Base-by-base conservation (phyloP, 2,797 vertebrate species). In the Acipenser ruthenus region DNA sequence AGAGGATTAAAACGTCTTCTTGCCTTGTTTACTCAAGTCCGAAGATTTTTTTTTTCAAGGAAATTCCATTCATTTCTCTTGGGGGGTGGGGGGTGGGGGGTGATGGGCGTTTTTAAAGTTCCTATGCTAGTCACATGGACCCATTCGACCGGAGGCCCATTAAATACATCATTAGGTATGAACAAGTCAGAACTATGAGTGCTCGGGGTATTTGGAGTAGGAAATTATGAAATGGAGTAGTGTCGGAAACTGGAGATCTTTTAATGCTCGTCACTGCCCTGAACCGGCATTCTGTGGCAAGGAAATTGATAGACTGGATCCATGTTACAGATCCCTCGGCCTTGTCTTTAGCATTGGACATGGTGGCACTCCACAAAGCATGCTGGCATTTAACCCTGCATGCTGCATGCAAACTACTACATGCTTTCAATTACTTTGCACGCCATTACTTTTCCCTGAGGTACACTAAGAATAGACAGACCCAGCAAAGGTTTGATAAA, bases 251-350 rank as follows among this genome's bases (percentile, higher is more conserved):
- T 12, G 47, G 63, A 8, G 15, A 6, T 13, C 23, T 7, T 37
- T 37, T 37, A 13, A 49, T 73, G 73, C 66, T 60, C 73, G 68
- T 52, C 49, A 6, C 1, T 53, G 50, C 49, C 49, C 9, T 64
- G 63, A 64, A 49, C 63, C 10, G 15, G 50, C 15, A 37, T 11
- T n/a, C 18, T 13, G 64, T 9, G 2, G 6, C 50, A 6, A 11
- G 18, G 63, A 52, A 49, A 49, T 23, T 18, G 10, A 55, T 5
- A 23, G 9, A 51, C 9, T 51, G n/a, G 9, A 15, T 11, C 6
- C 47, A 37, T 65, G 15, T 51, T 55, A 51, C 51, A 6, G 3
- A 8, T 12, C 7, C 48, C 3, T 7, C 12, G 7, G 37, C 18
- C 47, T 49, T 49, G 10, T 53, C 47, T 65, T 52, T 52, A 15